Evolutionary conservation across 2,888 invertebrate species (phyloP).

Genomic region (Synergus laeviventris): DNA sequence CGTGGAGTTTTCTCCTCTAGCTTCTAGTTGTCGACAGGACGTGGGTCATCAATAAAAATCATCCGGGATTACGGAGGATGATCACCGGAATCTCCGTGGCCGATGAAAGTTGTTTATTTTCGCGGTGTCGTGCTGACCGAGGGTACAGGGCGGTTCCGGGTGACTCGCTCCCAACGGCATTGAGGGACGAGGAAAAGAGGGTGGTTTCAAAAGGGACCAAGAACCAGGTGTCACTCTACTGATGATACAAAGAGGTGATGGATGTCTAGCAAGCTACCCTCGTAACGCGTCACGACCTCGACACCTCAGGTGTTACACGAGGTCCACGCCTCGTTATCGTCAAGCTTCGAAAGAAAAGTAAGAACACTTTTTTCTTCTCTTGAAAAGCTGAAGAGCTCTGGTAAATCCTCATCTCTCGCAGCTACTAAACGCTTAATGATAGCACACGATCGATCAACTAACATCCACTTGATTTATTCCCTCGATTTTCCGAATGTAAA

Average conservation of each 20-base stretch:
- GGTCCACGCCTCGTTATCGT: slow-evolving; percentile 70
- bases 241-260: slow-evolving; percentile 71
- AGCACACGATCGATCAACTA: slow-evolving; percentile 28
- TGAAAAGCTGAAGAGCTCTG: slow-evolving; percentile 23
- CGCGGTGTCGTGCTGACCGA: slow-evolving; percentile 50
- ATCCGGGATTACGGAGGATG: slow-evolving; percentile 58
- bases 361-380: slow-evolving; percentile 41
- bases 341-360: slow-evolving; percentile 48
- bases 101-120: slow-evolving; percentile 63
- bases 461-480: slow-evolving; percentile 13
- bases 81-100: slow-evolving; percentile 55
- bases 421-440: slow-evolving; percentile 14
- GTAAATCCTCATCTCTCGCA: slow-evolving; percentile 31
- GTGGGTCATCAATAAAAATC: slow-evolving; percentile 65
- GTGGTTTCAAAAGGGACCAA: slow-evolving; percentile 57
- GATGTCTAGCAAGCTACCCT: slow-evolving; percentile 68
- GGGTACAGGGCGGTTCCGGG: slow-evolving; percentile 58
- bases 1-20: not conserved
- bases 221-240: slow-evolving; percentile 70
- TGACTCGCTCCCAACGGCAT: slow-evolving; percentile 47
- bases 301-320: slow-evolving; percentile 70
- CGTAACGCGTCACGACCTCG: slow-evolving; percentile 67
- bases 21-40: slow-evolving; percentile 3
- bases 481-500: not conserved
- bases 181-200: slow-evolving; percentile 50